A percentile compares a stretch with the other conserved stretches of the same genome.
Evolutionary conservation across 2,797 vertebrate species (phyloP).

Genomic region (Ctenopoma kingsleyae): DNA sequence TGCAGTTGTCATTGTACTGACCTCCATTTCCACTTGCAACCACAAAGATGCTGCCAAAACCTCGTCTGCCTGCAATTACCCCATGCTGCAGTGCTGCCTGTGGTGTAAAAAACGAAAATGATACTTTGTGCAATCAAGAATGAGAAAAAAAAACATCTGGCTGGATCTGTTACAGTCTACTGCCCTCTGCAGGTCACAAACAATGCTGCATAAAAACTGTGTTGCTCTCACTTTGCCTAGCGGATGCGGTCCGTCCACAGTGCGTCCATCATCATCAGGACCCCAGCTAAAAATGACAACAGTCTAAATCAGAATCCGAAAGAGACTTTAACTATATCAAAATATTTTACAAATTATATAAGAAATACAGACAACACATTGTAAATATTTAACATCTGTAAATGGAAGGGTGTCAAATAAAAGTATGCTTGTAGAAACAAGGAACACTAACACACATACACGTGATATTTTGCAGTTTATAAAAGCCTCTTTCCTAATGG

Average conservation of each 20-base stretch:
- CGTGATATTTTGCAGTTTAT: neutral
- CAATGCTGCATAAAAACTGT: neutral
- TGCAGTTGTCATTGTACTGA: slow-evolving; percentile 95
- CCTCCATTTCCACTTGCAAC: slow-evolving; percentile 98
- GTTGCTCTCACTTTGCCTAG: slow-evolving; percentile 90
- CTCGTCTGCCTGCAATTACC: slow-evolving; percentile 92
- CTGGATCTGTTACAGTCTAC: slow-evolving; percentile 14
- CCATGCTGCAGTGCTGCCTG: slow-evolving; percentile 96
- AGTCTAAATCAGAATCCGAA: slow-evolving; percentile 9
- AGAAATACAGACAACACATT: neutral
- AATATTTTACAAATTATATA: neutral
- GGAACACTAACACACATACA: neutral
- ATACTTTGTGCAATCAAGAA: neutral
- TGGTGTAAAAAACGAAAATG: neutral
- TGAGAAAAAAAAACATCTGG: neutral
- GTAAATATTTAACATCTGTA: neutral
- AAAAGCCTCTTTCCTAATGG: neutral
- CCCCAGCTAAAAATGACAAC: slow-evolving; percentile 89
- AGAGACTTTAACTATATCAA: neutral
- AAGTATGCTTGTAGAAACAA: neutral
- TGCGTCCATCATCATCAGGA: slow-evolving; percentile 96
- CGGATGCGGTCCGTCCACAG: slow-evolving; percentile 96
- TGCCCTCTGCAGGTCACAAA: slow-evolving; percentile 72
- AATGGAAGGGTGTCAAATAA: neutral
- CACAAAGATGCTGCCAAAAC: slow-evolving; percentile 97